These are phyloP conservation scores for Arge pagana DNA, from an alignment of 2,888 invertebrate genomes.

Conservation along the genomic window DNA sequence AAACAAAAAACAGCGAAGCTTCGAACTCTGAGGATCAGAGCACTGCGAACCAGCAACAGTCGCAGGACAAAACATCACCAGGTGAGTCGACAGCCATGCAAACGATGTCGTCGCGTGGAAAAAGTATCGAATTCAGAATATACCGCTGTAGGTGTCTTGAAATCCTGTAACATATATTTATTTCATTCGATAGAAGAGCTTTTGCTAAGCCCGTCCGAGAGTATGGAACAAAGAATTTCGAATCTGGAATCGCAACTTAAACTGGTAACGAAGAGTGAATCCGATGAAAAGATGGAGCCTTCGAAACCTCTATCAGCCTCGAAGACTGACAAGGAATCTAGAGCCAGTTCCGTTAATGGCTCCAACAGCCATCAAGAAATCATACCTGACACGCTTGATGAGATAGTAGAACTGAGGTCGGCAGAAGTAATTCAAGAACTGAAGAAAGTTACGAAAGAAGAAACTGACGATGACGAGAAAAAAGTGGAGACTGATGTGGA, in stretches of 20 bases:
- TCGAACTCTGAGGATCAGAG: too few species aligned
- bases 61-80: too few species aligned
- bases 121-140: too few species aligned
- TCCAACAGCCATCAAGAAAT: conserved; percentile 4
- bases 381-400: not conserved
- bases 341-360: not conserved
- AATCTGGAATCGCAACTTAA: conserved; percentile 28
- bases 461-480: conserved; percentile 26
- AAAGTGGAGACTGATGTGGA: conserved; percentile 24
- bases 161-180: not conserved
- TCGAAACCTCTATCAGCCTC: conserved; percentile 6
- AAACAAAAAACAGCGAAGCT: conserved; percentile 24
- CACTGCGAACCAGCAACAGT: too few species aligned
- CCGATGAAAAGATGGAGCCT: conserved; percentile 15
- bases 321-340: not conserved
- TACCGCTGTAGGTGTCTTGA: too few species aligned
- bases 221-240: conserved; percentile 33
- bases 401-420: conserved; percentile 5
- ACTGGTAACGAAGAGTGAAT: conserved; percentile 10
- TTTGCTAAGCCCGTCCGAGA: conserved; percentile 21
- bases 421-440: conserved; percentile 7
- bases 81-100: too few species aligned
- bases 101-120: too few species aligned
- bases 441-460: conserved; percentile 27
- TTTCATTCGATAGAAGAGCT: not conserved